These are phyloP conservation scores for Micronycteris hirsuta DNA, from an alignment of 2,113 vertebrate genomes.

Conservation along the genomic window DNA sequence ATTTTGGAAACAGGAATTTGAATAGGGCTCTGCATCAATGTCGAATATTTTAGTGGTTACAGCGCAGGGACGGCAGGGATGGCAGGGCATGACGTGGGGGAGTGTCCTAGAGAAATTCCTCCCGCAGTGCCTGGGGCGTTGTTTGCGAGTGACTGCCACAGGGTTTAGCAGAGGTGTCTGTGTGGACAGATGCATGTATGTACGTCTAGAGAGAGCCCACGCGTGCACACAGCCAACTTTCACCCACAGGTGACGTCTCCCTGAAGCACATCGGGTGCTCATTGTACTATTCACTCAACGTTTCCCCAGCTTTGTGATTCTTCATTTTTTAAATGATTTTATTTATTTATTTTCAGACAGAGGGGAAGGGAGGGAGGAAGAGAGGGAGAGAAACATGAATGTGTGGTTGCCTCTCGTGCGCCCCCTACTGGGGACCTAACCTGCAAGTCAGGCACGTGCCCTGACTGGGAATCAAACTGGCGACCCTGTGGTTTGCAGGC, in stretches of 20 bases:
- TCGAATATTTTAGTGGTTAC: fast-evolving
- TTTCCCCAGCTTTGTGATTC: neutral
- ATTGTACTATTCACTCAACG: fast-evolving
- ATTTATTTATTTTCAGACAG: too few relatives aligned
- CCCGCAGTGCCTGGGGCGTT: neutral
- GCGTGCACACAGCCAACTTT: fast-evolving
- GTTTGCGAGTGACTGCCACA: neutral
- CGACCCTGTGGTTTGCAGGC: too few relatives aligned
- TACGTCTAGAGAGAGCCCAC: neutral
- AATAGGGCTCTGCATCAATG: fast-evolving
- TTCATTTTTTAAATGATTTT: neutral
- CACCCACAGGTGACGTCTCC: fast-evolving
- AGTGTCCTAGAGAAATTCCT: neutral
- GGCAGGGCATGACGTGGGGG: neutral
- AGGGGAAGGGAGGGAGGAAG: too few relatives aligned
- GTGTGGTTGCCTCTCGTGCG: too few relatives aligned
- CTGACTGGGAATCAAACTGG: too few relatives aligned
- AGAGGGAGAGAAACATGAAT: too few relatives aligned
- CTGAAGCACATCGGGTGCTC: fast-evolving
- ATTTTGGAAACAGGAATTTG: neutral
- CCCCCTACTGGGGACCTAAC: too few relatives aligned
- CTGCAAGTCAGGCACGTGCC: too few relatives aligned
- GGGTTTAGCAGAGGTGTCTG: neutral
- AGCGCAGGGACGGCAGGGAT: fast-evolving
- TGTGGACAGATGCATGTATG: neutral